A percentile compares a stretch with the other conserved stretches of the same genome.
These are phyloP conservation scores for Glaucomys volans DNA, from an alignment of 2,113 vertebrate genomes.

Conservation along the genomic window DNA sequence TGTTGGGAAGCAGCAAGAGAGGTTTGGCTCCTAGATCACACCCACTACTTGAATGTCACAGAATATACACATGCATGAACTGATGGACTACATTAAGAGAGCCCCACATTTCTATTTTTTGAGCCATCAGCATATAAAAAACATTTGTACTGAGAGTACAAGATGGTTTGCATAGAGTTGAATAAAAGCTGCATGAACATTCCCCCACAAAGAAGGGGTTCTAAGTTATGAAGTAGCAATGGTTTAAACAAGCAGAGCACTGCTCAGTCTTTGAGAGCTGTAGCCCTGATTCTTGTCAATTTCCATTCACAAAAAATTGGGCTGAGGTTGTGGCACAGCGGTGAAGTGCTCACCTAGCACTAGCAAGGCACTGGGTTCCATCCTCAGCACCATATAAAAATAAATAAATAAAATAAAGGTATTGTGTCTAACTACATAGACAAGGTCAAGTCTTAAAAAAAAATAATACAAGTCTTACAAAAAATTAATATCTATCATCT, in stretches of 20 bases:
- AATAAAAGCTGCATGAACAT: not conserved
- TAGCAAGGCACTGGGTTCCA: too few species aligned
- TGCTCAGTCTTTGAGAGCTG: not conserved
- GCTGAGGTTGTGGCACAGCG: too few species aligned
- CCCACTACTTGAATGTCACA: not conserved
- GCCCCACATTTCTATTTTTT: not conserved
- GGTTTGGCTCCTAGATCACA: not conserved
- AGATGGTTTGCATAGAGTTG: not conserved
- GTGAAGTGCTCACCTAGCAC: too few species aligned
- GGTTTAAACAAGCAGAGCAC: not conserved
- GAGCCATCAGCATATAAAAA: not conserved
- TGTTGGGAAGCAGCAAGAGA: not conserved
- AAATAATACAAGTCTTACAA: not conserved
- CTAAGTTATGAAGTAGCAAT: not conserved
- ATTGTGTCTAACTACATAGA: too few species aligned
- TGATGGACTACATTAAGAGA: not conserved
- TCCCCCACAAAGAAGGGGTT: not conserved
- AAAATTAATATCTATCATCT: constrained; percentile 9
- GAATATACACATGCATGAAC: not conserved
- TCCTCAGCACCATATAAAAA: too few species aligned
- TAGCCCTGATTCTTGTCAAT: not conserved
- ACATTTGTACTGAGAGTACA: not conserved
- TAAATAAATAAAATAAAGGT: too few species aligned
- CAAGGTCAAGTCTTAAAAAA: too few species aligned
- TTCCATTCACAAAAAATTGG: constrained; percentile 8